These are phyloP conservation scores for Saccostrea glomerata DNA, from an alignment of 1,140 invertebrate genomes.

Conservation along the genomic window DNA sequence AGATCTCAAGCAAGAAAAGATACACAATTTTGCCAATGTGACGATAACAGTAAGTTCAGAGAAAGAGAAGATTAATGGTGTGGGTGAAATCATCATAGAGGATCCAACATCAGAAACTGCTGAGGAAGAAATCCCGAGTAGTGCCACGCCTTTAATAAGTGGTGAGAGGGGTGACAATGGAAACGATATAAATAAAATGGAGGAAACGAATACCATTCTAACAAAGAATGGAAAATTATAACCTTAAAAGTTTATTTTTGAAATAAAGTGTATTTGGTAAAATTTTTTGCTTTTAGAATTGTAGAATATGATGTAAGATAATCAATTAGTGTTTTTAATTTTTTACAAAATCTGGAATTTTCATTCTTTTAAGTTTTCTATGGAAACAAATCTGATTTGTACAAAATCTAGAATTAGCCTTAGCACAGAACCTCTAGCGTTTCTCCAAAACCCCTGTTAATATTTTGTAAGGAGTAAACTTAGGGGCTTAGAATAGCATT, in stretches of 20 bases:
- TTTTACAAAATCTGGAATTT: no score
- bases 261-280: no score
- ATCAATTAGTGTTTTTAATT: no score
- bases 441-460: no score
- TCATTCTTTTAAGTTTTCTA: no score
- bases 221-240: not conserved
- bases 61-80: not conserved
- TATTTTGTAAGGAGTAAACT: no score
- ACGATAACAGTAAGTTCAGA: not conserved
- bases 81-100: not conserved
- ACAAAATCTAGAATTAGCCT: no score
- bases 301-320: no score
- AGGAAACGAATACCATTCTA: not conserved
- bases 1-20: not conserved
- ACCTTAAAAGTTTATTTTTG: not conserved
- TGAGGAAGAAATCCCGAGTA: not conserved
- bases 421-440: no score
- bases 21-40: slow-evolving; percentile 13
- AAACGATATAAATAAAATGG: not conserved
- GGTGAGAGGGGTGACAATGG: not conserved
- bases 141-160: not conserved
- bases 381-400: no score
- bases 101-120: not conserved
- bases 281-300: no score
- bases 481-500: no score